Evolutionary conservation across 2,888 invertebrate genomes (phyloP).

Genomic region (Cybosia mesomella): DNA sequence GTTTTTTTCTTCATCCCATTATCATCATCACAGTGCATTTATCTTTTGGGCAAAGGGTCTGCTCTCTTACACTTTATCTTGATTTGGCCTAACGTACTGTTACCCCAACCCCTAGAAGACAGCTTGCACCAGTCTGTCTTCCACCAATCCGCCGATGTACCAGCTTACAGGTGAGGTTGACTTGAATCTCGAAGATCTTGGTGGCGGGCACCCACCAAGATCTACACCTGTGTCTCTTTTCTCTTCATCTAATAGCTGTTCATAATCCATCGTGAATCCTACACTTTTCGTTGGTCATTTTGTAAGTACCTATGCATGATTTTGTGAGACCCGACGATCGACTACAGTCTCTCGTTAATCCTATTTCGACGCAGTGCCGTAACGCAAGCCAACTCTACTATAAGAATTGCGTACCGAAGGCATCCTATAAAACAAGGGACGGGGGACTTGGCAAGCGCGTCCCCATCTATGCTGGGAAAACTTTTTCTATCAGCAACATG

Average conservation of each 20-base stretch:
- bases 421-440: slow-evolving; percentile 51
- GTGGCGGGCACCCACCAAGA: too few species aligned
- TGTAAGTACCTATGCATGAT: neutral
- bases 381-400: slow-evolving; percentile 53
- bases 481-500: slow-evolving; percentile 73
- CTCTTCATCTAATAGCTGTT: neutral
- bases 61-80: too few species aligned
- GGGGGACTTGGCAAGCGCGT: slow-evolving; percentile 57
- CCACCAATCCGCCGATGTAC: too few species aligned
- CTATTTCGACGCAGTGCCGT: slow-evolving; percentile 42
- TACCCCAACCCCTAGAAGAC: too few species aligned
- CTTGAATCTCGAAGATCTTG: too few species aligned
- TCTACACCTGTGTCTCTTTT: neutral
- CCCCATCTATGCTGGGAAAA: slow-evolving; percentile 58
- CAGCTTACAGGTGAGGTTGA: too few species aligned
- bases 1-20: too few species aligned
- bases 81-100: too few species aligned
- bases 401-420: slow-evolving; percentile 50
- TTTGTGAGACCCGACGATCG: slow-evolving; percentile 18
- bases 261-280: too few species aligned
- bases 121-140: too few species aligned
- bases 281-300: neutral
- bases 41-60: too few species aligned
- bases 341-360: slow-evolving; percentile 49
- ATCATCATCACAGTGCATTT: too few species aligned